Percentiles rank a stretch among this genome's conserved stretches.
Evolutionary conservation across 2,888 invertebrate species (phyloP).

Genomic region (Ormyrus labotus): DNA sequence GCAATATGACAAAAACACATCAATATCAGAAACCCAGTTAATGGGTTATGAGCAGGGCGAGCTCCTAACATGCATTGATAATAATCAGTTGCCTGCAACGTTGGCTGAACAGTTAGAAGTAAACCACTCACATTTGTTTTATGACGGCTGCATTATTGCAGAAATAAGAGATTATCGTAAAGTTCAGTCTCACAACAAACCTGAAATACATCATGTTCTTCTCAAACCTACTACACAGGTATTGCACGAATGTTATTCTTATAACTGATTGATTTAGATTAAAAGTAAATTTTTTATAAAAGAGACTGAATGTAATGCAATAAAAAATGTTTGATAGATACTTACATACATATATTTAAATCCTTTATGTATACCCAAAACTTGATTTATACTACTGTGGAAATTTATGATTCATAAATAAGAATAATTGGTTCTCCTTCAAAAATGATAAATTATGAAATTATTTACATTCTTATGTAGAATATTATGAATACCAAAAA

Average conservation of each 20-base stretch:
- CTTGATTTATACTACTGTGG: constrained; percentile 22
- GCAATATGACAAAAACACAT: constrained; percentile 77
- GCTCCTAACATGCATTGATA: constrained; percentile 90
- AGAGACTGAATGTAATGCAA: background rate
- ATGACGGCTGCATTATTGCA: constrained; percentile 93
- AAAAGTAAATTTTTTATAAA: background rate
- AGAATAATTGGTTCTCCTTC: background rate
- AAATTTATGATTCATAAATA: no score
- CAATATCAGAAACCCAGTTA: constrained; percentile 82
- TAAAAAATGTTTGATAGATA: no score
- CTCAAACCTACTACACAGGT: constrained; percentile 92
- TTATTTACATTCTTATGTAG: background rate
- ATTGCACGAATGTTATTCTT: constrained; percentile 50
- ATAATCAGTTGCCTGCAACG: constrained; percentile 92
- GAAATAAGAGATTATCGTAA: constrained; percentile 93
- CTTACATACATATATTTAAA: no score
- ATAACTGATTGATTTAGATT: background rate
- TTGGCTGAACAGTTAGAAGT: constrained; percentile 89
- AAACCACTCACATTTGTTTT: constrained; percentile 90
- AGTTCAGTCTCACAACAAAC: constrained; percentile 85
- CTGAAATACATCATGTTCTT: constrained; percentile 91
- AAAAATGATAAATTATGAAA: background rate
- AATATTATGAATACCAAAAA: background rate
- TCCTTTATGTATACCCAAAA: background rate
- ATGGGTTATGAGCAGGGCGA: constrained; percentile 95